Percentiles rank a stretch among this genome's conserved stretches.
phyloP scores from a whole-genome alignment of 2,888 invertebrate species.

The Coenonympha glycerion region DNA sequence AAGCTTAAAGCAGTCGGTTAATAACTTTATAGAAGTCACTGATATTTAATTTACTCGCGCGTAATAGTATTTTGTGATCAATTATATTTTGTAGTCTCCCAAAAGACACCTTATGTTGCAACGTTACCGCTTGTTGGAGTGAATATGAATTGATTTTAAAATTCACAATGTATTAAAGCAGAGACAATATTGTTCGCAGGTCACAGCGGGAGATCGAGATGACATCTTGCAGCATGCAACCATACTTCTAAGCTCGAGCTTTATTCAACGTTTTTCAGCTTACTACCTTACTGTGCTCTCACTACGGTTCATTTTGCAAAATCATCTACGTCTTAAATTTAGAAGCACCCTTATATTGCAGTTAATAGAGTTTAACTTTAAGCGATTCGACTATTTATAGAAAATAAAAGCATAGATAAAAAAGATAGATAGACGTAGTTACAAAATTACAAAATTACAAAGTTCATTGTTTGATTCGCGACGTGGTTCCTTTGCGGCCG shows the following conservation, averaged over 20 bases:
- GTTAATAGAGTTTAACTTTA: conserved; percentile 50
- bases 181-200: conserved; percentile 74
- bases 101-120: conserved; percentile 15
- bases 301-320: conserved; percentile 39
- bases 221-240: conserved; percentile 73
- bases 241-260: conserved; percentile 50
- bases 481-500: conserved; percentile 36
- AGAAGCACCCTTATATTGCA: conserved; percentile 37
- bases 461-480: conserved; percentile 66
- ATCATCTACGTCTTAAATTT: conserved; percentile 6
- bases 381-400: conserved; percentile 50
- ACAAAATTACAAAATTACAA: conserved; percentile 68
- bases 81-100: not conserved
- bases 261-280: conserved; percentile 31
- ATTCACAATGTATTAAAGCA: conserved; percentile 66
- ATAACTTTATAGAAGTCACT: too few relatives aligned
- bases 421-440: conserved; percentile 59
- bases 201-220: conserved; percentile 69
- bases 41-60: too few relatives aligned
- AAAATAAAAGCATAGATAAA: conserved; percentile 69
- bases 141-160: conserved; percentile 70
- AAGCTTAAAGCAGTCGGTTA: too few relatives aligned
- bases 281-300: conserved; percentile 29
- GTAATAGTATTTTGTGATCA: not conserved
- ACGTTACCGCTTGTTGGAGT: conserved; percentile 39